Percentiles rank a stretch among this genome's conserved stretches.
Evolutionary conservation across 1,140 invertebrate genomes (phyloP).

Genomic region (Orius laevigatus): DNA sequence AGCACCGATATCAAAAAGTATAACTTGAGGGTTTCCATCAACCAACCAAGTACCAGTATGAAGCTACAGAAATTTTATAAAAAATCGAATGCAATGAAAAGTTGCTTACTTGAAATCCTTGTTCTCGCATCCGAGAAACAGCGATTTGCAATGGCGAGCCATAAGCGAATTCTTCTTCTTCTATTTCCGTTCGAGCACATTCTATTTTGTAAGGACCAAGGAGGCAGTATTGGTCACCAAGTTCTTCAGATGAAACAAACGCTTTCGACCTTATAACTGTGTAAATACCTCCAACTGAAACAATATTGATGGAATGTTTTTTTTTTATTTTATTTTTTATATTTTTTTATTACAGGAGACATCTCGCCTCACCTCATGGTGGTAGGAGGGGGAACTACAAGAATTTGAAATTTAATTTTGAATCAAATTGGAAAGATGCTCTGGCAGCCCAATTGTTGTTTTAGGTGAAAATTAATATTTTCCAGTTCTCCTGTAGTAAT

Average conservation of each 20-base stretch:
- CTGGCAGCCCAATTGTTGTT: no score
- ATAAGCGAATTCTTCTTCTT: constrained; percentile 72
- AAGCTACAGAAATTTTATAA: constrained; percentile 35
- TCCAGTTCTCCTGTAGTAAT: no score
- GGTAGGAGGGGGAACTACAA: no score
- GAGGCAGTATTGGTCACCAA: constrained; percentile 94
- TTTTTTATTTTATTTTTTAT: no score
- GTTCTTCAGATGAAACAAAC: constrained; percentile 91
- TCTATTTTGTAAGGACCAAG: constrained; percentile 90
- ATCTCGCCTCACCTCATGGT: no score
- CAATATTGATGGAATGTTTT: no score
- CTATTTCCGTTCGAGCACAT: constrained; percentile 87
- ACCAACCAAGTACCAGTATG: constrained; percentile 95
- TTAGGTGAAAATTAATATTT: no score
- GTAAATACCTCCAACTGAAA: constrained; percentile 91
- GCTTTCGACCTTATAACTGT: constrained; percentile 98
- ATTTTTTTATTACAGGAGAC: no score
- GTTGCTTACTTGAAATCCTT: constrained; percentile 68
- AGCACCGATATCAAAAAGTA: constrained; percentile 95
- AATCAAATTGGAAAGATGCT: no score
- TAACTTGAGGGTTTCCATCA: constrained; percentile 95
- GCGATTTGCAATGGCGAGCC: constrained; percentile 62
- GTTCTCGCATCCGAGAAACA: constrained; percentile 62
- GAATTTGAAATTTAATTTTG: no score
- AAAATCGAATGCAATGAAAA: constrained; percentile 1